Percentiles rank a stretch among this genome's conserved stretches.
Evolutionary conservation across 2,888 invertebrate species (phyloP).

Genomic region (Mystacides longicornis): DNA sequence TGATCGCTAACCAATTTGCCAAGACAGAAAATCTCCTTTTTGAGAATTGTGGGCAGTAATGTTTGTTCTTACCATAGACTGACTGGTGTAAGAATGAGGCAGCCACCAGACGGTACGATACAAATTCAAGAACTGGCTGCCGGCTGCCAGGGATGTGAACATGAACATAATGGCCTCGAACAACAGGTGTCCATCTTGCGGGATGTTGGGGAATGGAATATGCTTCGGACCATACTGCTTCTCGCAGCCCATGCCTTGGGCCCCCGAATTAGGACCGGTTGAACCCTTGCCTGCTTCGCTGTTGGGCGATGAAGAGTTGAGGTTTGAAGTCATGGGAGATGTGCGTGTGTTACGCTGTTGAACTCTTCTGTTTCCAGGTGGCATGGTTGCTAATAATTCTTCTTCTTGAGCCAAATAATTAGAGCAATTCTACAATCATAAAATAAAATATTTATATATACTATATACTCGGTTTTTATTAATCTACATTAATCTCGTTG

Average conservation of each 20-base stretch:
- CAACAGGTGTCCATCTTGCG: constrained; percentile 69
- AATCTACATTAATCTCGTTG: too few relatives aligned
- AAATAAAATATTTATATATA: too few relatives aligned
- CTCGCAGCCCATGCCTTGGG: constrained; percentile 24
- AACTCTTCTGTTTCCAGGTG: constrained; percentile 32
- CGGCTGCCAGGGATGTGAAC: constrained; percentile 70
- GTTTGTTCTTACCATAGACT: constrained; percentile 66
- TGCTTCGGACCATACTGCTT: constrained; percentile 62
- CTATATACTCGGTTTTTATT: too few relatives aligned
- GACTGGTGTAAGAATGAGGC: constrained; percentile 81
- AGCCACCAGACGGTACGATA: constrained; percentile 98
- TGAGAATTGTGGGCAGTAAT: background rate
- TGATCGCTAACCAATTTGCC: background rate
- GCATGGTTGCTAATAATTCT: constrained; percentile 25
- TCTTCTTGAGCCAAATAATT: constrained; percentile 19
- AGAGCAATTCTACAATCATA: constrained; percentile 18
- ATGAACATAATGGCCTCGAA: constrained; percentile 83
- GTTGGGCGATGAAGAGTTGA: background rate
- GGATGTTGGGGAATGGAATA: constrained; percentile 71
- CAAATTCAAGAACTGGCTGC: constrained; percentile 87
- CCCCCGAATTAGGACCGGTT: background rate
- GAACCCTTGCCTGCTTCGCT: background rate
- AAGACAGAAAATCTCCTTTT: background rate
- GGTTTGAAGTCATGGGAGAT: constrained; percentile 21
- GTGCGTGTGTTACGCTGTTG: constrained; percentile 32